Evolutionary conservation across 1,140 invertebrate genomes (phyloP).

Genomic region (Hypothenemus hampei): DNA sequence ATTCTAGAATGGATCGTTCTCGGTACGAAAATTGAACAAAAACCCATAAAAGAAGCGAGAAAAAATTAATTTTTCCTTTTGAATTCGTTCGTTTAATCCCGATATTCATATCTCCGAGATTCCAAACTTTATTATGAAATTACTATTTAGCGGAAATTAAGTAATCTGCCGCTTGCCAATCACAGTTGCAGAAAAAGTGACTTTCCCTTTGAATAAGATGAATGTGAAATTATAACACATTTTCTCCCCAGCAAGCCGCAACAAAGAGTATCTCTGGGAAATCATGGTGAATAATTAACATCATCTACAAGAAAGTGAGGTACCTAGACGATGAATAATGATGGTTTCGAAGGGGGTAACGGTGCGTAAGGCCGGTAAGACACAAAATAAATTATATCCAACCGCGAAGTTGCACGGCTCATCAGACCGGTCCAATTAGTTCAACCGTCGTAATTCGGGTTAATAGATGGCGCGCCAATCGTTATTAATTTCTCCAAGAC

Average conservation of each 20-base stretch:
- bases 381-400: slow-evolving; percentile 30
- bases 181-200: no score
- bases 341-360: slow-evolving; percentile 22
- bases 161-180: no score
- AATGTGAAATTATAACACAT: no score
- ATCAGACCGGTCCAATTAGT: slow-evolving; percentile 34
- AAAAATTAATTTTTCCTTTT: no score
- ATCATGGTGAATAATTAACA: slow-evolving; percentile 18
- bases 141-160: no score
- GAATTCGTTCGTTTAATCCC: no score
- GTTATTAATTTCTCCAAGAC: slow-evolving; percentile 35
- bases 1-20: slow-evolving; percentile 5
- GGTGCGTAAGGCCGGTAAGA: slow-evolving; percentile 23
- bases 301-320: slow-evolving; percentile 1
- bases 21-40: background rate
- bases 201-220: no score
- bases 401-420: slow-evolving; percentile 27
- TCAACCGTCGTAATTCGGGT: slow-evolving; percentile 32
- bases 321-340: slow-evolving; percentile 30
- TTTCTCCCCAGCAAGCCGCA: no score
- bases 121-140: no score
- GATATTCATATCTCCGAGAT: no score
- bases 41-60: no score
- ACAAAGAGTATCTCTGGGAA: background rate
- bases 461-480: slow-evolving; percentile 36